These are phyloP conservation scores for Burhinus bistriatus DNA, from an alignment of 2,113 vertebrate species.

Conservation along the genomic window DNA sequence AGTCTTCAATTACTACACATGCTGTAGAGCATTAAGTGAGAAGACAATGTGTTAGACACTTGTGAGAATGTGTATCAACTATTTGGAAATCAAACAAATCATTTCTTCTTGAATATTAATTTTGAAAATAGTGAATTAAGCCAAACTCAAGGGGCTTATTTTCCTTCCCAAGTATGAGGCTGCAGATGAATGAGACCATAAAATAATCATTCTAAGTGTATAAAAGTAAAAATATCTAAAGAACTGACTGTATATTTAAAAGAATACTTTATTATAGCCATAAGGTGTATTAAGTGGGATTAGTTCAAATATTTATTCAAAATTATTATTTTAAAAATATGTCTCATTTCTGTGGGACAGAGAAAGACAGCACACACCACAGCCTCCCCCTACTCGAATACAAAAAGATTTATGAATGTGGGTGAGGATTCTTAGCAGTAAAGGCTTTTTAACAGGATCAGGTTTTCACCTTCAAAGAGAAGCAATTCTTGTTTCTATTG, in stretches of 20 bases:
- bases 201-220: slow-evolving; percentile 22
- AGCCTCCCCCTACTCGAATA: background rate
- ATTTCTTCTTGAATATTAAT: slow-evolving; percentile 39
- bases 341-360: background rate
- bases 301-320: background rate
- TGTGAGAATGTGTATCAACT: background rate
- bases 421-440: background rate
- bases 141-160: background rate
- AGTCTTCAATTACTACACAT: background rate
- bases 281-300: background rate
- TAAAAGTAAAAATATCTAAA: slow-evolving; percentile 26
- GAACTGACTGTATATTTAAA: background rate
- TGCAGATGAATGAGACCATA: background rate
- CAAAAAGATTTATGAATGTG: background rate
- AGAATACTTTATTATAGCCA: background rate
- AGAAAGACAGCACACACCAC: background rate
- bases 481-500: background rate
- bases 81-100: background rate
- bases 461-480: background rate
- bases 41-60: background rate
- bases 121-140: slow-evolving; percentile 5
- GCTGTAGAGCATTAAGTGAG: background rate
- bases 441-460: background rate
- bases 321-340: background rate
- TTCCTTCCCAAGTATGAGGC: background rate